phyloP scores from a whole-genome alignment of 2,797 vertebrate species.

The Arctocebus calabarensis region DNA sequence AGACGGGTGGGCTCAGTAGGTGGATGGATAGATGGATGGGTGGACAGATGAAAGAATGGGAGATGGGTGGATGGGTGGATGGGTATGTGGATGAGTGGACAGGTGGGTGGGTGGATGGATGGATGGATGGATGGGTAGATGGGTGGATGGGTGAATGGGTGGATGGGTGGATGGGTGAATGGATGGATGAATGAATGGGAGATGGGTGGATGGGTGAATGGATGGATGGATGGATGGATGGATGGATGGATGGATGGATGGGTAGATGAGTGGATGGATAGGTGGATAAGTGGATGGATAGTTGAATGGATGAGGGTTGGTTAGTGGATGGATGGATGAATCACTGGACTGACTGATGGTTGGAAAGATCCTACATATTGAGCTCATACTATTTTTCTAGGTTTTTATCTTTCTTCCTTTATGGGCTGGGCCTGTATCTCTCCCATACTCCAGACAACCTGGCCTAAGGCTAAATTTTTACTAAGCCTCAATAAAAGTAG shows the following conservation, averaged over 20 bases:
- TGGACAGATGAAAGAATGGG: too few species aligned
- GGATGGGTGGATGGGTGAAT: background rate
- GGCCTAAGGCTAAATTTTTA: background rate
- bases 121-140: too few species aligned
- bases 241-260: background rate
- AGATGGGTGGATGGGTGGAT: background rate
- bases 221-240: background rate
- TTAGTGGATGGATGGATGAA: background rate
- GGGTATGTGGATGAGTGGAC: background rate
- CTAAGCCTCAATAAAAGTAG: background rate
- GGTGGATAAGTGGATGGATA: background rate
- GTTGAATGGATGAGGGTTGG: too few species aligned
- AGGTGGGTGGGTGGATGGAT: too few species aligned
- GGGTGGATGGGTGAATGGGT: background rate
- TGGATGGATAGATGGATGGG: background rate
- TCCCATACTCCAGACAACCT: background rate
- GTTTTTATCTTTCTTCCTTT: background rate
- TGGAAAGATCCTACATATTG: background rate
- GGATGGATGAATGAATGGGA: too few species aligned
- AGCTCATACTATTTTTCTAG: background rate
- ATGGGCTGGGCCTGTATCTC: background rate
- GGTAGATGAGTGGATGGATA: too few species aligned
- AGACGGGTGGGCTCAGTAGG: background rate
- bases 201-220: too few species aligned
- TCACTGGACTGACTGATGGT: background rate